Evolutionary conservation across 2,888 invertebrate genomes (phyloP).

Genomic region (Dorcus parallelipipedus): DNA sequence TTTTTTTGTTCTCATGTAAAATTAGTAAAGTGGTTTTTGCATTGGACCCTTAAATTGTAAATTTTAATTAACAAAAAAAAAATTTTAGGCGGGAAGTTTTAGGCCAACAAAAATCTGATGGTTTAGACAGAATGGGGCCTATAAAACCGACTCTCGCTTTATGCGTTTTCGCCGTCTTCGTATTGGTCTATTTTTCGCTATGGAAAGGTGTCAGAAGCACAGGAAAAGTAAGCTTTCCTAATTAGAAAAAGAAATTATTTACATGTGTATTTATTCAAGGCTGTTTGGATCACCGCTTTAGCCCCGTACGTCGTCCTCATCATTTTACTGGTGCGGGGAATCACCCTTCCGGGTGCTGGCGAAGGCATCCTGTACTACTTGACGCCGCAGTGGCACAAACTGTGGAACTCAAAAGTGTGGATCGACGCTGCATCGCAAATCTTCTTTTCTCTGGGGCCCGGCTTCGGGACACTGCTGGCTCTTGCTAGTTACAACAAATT

Average conservation of each 20-base stretch:
- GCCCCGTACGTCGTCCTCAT: conserved; percentile 89
- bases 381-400: conserved; percentile 84
- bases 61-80: neutral
- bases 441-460: conserved; percentile 90
- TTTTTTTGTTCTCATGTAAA: no score
- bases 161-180: conserved; percentile 87
- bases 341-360: conserved; percentile 79
- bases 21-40: no score
- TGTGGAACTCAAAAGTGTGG: conserved; percentile 81
- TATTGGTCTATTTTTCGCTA: conserved; percentile 91
- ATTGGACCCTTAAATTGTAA: no score
- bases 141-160: conserved; percentile 86
- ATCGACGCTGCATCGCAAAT: conserved; percentile 92
- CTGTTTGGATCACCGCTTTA: conserved; percentile 93
- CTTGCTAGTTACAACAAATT: conserved; percentile 92
- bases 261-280: conserved; percentile 53
- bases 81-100: conserved; percentile 75
- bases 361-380: conserved; percentile 86
- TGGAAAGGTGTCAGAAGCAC: conserved; percentile 94
- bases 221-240: conserved; percentile 69
- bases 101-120: conserved; percentile 77
- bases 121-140: conserved; percentile 82
- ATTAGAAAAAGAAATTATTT: neutral
- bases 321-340: conserved; percentile 78
- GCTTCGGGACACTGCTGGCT: conserved; percentile 86